Conservation (phyloP, 2,888 invertebrate species). For the Orthosia gothica region DNA sequence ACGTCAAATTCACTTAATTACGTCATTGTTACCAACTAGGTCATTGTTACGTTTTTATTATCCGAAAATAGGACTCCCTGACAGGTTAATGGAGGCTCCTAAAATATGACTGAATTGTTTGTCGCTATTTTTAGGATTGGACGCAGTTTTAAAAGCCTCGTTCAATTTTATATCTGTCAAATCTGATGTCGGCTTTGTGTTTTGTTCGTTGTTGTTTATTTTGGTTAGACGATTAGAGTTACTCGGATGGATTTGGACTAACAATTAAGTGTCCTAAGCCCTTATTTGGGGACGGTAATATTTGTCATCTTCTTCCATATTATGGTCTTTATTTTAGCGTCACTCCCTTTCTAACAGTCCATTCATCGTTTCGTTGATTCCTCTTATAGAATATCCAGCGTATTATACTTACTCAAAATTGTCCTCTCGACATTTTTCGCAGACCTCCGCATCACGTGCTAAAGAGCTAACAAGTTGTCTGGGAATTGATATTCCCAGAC, state of each 20-base stretch:
- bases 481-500: neutral
- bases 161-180: neutral
- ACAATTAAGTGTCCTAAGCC: too few relatives aligned
- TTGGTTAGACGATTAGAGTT: neutral
- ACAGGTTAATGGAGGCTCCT: slow-evolving; percentile 60
- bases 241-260: neutral
- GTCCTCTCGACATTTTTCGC: too few relatives aligned
- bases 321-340: too few relatives aligned
- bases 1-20: slow-evolving; percentile 69
- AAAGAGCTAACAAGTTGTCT: too few relatives aligned
- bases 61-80: slow-evolving; percentile 62
- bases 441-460: neutral
- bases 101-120: slow-evolving; percentile 38
- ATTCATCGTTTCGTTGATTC: neutral
- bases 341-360: neutral
- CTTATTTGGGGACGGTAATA: too few relatives aligned
- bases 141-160: neutral
- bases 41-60: slow-evolving; percentile 66
- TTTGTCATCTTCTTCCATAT: too few relatives aligned
- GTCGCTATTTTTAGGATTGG: slow-evolving; percentile 28
- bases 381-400: neutral
- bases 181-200: neutral
- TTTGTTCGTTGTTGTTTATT: neutral
- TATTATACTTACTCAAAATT: too few relatives aligned
- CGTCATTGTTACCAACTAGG: slow-evolving; percentile 64